phyloP scores from a whole-genome alignment of 2,113 vertebrate species.

The Neodon shergylaensis region DNA sequence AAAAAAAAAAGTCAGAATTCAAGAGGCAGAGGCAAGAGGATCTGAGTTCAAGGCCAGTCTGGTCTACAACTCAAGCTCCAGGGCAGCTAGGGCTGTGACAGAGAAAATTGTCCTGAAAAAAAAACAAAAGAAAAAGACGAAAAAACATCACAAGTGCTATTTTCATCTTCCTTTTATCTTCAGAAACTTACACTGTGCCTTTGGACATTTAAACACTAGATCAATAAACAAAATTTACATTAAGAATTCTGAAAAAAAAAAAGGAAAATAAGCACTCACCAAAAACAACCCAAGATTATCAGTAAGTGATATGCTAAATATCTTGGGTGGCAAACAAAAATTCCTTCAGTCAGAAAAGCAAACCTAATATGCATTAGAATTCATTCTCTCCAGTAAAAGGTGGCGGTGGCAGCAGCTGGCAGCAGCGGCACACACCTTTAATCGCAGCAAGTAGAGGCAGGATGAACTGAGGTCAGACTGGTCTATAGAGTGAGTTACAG shows the following conservation, averaged over 20 bases:
- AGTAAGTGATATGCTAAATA: neutral
- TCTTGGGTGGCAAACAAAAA: neutral
- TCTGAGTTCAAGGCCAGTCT: neutral
- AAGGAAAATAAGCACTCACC: neutral
- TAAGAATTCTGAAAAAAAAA: neutral
- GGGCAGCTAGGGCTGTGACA: neutral
- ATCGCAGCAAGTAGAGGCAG: no score
- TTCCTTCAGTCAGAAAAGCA: neutral
- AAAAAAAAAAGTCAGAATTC: neutral
- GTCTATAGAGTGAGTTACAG: no score
- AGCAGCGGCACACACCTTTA: no score
- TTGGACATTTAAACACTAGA: neutral
- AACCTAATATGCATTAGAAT: no score
- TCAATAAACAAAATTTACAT: constrained; percentile 15
- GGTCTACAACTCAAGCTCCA: neutral
- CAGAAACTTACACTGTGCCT: neutral
- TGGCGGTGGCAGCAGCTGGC: no score
- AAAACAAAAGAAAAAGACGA: neutral
- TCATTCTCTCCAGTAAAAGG: no score
- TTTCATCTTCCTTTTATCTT: neutral
- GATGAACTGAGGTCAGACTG: no score
- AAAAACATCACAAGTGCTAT: neutral
- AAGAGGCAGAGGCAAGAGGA: neutral
- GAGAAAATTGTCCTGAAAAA: neutral
- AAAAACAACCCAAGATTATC: neutral